Evolutionary conservation across 2,113 vertebrate species (phyloP).

Genomic region (Hylia prasina): DNA sequence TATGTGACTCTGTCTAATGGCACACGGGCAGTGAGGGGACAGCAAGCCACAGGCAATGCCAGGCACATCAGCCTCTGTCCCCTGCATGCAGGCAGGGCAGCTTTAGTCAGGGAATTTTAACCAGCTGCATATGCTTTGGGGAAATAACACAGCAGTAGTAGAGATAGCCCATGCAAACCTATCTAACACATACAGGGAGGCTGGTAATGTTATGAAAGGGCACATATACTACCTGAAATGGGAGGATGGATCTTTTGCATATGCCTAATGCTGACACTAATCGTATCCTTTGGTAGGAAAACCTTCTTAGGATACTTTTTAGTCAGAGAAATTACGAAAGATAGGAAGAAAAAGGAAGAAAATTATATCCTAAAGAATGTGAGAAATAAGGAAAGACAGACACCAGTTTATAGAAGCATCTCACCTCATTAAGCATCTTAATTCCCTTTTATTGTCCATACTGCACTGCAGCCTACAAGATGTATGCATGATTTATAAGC

Average conservation of each 20-base stretch:
- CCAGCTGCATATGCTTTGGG: neutral
- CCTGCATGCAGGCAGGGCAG: neutral
- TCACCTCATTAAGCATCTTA: slow-evolving; percentile 45
- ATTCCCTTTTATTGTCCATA: slow-evolving; percentile 30
- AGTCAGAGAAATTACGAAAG: neutral
- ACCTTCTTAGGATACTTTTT: neutral
- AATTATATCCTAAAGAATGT: neutral
- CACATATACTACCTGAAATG: neutral
- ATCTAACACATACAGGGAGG: neutral
- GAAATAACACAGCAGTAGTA: neutral
- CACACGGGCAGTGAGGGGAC: neutral
- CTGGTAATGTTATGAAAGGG: neutral
- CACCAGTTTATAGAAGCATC: neutral
- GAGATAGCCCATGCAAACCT: neutral
- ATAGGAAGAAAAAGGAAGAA: neutral
- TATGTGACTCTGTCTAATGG: neutral
- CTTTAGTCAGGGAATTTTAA: neutral
- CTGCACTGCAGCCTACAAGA: neutral
- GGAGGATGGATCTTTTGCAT: neutral
- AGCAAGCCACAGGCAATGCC: neutral
- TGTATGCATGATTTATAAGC: slow-evolving; percentile 30
- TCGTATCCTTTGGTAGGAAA: neutral
- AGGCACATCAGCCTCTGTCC: neutral
- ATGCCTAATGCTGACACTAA: neutral
- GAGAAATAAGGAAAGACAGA: neutral